Base-by-base conservation (phyloP, 2,113 vertebrate genomes). In the Harpagus bidentatus region DNA sequence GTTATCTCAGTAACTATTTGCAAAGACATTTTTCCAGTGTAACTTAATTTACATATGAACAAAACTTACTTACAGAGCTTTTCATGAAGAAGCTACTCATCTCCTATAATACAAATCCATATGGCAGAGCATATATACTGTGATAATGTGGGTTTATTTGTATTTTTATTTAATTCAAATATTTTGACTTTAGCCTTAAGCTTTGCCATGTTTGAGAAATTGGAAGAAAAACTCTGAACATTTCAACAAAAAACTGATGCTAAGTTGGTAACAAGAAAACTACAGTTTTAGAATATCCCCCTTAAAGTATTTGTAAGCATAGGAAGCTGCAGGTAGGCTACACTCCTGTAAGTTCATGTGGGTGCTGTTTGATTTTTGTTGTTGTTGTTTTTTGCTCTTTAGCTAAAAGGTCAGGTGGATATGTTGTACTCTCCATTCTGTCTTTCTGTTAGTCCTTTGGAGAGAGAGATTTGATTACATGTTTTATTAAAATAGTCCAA, bases 71-170 rank as follows among this genome's bases (percentile, higher is more conserved):
- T 63, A 8, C 0, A 20, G 71, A 71, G 19, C 38, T 45, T 42
- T 77, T 83, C 25, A 36, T 38, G 48, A 90, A 61, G 67, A 86
- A 81, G 25, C 79, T 72, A 29, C 63, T 96, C 45, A 38, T 86
- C 83, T 95, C 32, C 62, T 83, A 2, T 72, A 73, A 56, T 77
- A 45, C n/a, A 73, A 45, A 94, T 83, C 91, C 72, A 84, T 84
- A 86, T 95, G 91, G 91, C 69, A 95, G 69, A 94, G 25, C 63
- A 42, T 70, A 69, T 47, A 66, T 61, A 25, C 69, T 82, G 36
- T 56, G n/a, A 45, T 91, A 79, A 47, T 56, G 61, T 90, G 82
- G 84, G 90, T 72, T 91, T 95, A 48, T 93, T 96, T 97, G 29
- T 82, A 72, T 95, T 93, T 82, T 89, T 72, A 63, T 74, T 22